Conservation (phyloP, 2,113 vertebrate genomes). For the Oxyura jamaicensis region DNA sequence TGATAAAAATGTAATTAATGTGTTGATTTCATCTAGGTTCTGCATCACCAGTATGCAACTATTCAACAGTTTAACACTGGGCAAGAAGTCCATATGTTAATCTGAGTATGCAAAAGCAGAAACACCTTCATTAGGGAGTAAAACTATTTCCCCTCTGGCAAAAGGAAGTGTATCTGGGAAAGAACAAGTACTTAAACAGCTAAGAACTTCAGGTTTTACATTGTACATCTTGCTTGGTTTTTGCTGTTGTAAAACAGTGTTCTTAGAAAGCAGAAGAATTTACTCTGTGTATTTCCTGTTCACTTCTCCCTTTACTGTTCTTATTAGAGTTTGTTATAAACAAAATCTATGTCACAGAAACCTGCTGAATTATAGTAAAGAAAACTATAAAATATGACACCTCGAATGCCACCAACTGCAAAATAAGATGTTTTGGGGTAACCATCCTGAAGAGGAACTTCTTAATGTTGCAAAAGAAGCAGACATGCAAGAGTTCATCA, state of each 20-base stretch:
- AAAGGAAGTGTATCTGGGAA: constrained; percentile 34
- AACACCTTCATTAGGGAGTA: constrained; percentile 35
- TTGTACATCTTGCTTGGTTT: not conserved
- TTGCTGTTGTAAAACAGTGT: not conserved
- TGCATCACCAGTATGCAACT: constrained; percentile 52
- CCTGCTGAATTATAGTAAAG: not conserved
- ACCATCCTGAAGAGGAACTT: not conserved
- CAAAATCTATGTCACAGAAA: not conserved
- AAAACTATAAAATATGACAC: not conserved
- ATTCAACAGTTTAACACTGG: constrained; percentile 21
- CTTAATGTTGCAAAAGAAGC: not conserved
- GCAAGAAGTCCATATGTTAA: constrained; percentile 32
- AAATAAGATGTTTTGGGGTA: not conserved
- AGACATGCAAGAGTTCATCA: not conserved
- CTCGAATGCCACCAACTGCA: not conserved
- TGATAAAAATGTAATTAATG: constrained; percentile 43
- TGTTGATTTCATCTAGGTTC: constrained; percentile 40
- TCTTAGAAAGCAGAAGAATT: not conserved
- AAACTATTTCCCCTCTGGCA: constrained; percentile 54
- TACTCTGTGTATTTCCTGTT: not conserved
- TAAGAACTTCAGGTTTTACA: constrained; percentile 10
- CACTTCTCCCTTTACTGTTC: not conserved
- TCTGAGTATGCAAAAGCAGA: constrained; percentile 3
- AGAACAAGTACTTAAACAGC: constrained; percentile 31
- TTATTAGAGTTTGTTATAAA: not conserved